These are phyloP conservation scores for Oncorhynchus nerka DNA, from an alignment of 2,113 vertebrate species.

Conservation along the genomic window DNA sequence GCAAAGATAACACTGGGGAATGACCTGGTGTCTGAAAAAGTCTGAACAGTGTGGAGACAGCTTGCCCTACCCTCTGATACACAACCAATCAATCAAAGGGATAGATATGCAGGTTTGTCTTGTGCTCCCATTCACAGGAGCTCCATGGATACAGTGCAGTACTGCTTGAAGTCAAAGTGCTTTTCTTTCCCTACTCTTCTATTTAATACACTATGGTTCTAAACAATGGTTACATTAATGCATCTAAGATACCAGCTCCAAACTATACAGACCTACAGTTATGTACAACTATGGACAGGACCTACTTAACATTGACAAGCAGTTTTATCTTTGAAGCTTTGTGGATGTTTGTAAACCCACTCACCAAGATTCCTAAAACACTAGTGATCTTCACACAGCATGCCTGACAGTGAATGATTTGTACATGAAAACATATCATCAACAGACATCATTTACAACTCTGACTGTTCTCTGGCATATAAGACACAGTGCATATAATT, in stretches of 20 bases:
- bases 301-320: constrained; percentile 18
- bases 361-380: constrained; percentile 11
- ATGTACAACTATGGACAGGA: constrained; percentile 26
- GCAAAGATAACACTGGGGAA: constrained; percentile 7
- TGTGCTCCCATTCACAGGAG: not conserved
- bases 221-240: constrained; percentile 4
- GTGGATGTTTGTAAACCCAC: constrained; percentile 24
- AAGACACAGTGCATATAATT: constrained; percentile 41
- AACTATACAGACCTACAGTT: constrained; percentile 2
- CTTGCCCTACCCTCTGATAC: not conserved
- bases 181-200: constrained; percentile 21
- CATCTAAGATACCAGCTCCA: constrained; percentile 28
- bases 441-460: not conserved
- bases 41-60: constrained; percentile 5
- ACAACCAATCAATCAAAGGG: constrained; percentile 12
- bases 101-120: constrained; percentile 17
- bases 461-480: constrained; percentile 50
- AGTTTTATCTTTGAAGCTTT: constrained; percentile 11
- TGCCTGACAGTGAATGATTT: constrained; percentile 30
- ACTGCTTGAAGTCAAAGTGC: constrained; percentile 39
- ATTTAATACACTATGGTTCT: constrained; percentile 23
- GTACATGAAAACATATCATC: not conserved
- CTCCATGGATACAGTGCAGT: not conserved
- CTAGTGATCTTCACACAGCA: constrained; percentile 39
- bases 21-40: constrained; percentile 6